A percentile compares a stretch with the other conserved stretches of the same genome.
phyloP scores from a whole-genome alignment of 2,888 invertebrate genomes.

The Automeris io region DNA sequence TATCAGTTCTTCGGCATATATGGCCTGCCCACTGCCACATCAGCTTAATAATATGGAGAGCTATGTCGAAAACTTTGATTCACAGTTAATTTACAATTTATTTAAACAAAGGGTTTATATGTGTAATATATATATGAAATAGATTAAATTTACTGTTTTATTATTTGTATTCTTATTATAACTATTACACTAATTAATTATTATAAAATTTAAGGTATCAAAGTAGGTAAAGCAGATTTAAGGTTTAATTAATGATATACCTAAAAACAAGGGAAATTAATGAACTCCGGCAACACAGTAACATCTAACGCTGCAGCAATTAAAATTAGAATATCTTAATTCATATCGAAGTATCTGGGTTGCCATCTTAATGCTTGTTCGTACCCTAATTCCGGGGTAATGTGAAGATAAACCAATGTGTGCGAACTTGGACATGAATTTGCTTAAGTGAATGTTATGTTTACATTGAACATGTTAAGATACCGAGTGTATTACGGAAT shows the following conservation, averaged over 20 bases:
- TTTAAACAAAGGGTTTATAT: too few relatives aligned
- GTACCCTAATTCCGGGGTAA: constrained; percentile 72
- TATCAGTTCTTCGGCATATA: too few relatives aligned
- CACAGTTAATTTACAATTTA: too few relatives aligned
- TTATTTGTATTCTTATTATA: too few relatives aligned
- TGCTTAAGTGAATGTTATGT: constrained; percentile 63
- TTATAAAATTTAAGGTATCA: too few relatives aligned
- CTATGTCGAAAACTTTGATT: too few relatives aligned
- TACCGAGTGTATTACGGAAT: too few relatives aligned
- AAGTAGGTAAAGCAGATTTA: neutral
- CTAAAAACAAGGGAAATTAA: constrained; percentile 22
- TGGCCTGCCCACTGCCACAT: too few relatives aligned
- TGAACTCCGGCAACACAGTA: constrained; percentile 27
- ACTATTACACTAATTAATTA: too few relatives aligned
- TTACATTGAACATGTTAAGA: constrained; percentile 6
- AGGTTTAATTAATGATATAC: constrained; percentile 8
- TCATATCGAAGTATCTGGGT: constrained; percentile 79
- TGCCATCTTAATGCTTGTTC: constrained; percentile 72
- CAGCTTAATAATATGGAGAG: too few relatives aligned
- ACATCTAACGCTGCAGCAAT: constrained; percentile 43
- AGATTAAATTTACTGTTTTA: too few relatives aligned
- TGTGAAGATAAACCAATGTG: constrained; percentile 51
- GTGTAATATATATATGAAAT: too few relatives aligned
- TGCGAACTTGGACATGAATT: constrained; percentile 61
- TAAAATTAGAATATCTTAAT: constrained; percentile 85